Evolutionary conservation across 2,888 invertebrate genomes (phyloP), one percentile per base, ranked within the genome.

Genomic region (Noctua fimbriata): DNA sequence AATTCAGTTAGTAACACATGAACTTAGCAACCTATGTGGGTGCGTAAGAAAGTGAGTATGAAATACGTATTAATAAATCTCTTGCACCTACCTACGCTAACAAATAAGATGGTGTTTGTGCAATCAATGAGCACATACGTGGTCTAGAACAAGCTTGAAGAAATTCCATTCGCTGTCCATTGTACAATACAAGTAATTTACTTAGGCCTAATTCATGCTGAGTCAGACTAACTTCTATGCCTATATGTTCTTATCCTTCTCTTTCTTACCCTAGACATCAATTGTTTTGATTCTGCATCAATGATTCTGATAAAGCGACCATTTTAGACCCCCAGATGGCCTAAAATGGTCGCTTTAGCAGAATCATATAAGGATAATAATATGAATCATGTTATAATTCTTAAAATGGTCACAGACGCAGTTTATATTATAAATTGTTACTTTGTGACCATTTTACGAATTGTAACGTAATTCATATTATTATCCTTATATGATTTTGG

Each of bases 81-180:
- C 28, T 83, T 24, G 60, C 52, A 36, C 36, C 66, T 52, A 52
- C 81, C 83, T 70, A 77, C 58, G 66, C 60, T 71, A 67, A 60
- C 60, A 81, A 83, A 84, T 83, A 67, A 71, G 18, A 78, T 71
- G 66, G 60, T 55, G 60, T 71, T 83, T 78, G 79, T 36, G 24
- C 52, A 81, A 81, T 67, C 49, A 70, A 71, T 78, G 70, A 47
- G 67, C 79, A 71, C 67, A 67, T 78, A 71, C 24, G 44, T 36
- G 28, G 66, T 52, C 66, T 71, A 55, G 67, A 67, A 81, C 24
- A 60, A 55, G 71, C 60, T 71, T 71, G 16, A 71, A 78, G 71
- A 55, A 60, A 78, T 71, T 84, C 36, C 36, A 71, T 78, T 71
- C 47, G 55, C 52, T 76, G 78, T 47, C 36, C 14, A 69, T 83